Percentiles rank a stretch among this genome's conserved stretches.
These are phyloP conservation scores for Tuta absoluta DNA, from an alignment of 2,888 invertebrate genomes.

Conservation along the genomic window DNA sequence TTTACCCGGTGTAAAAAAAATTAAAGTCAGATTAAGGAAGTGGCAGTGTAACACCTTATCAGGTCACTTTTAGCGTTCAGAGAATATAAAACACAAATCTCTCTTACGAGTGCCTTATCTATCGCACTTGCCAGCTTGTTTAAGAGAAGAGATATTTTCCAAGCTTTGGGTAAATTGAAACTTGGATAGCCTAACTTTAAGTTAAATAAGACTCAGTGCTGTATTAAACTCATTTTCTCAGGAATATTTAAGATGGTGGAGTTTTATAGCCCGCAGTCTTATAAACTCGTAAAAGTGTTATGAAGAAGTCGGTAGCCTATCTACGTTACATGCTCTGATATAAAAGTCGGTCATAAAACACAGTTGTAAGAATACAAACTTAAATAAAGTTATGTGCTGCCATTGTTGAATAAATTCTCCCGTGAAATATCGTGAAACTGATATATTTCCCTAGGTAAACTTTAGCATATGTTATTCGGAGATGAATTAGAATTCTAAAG, in stretches of 20 bases:
- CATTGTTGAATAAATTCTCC: no score
- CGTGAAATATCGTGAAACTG: no score
- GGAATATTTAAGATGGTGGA: background rate
- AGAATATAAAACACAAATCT: background rate
- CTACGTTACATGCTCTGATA: background rate
- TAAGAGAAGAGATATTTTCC: background rate
- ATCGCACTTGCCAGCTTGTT: background rate
- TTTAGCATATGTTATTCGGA: no score
- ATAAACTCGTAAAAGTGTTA: background rate
- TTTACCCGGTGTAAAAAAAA: no score
- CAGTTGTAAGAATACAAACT: background rate
- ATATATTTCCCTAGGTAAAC: no score
- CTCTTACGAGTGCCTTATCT: background rate
- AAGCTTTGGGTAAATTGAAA: conserved; percentile 8
- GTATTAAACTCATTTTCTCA: background rate
- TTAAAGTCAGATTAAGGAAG: background rate
- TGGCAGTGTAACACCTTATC: background rate
- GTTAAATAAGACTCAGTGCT: conserved; percentile 4
- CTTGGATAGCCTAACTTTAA: background rate
- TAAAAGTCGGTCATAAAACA: background rate
- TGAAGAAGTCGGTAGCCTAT: background rate
- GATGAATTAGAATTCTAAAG: no score
- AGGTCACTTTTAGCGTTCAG: background rate
- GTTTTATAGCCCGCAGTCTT: background rate
- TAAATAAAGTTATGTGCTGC: no score